These are phyloP conservation scores for Palythoa grandiflora DNA, from an alignment of 92 coral and sea anemone species.

Conservation along the genomic window DNA sequence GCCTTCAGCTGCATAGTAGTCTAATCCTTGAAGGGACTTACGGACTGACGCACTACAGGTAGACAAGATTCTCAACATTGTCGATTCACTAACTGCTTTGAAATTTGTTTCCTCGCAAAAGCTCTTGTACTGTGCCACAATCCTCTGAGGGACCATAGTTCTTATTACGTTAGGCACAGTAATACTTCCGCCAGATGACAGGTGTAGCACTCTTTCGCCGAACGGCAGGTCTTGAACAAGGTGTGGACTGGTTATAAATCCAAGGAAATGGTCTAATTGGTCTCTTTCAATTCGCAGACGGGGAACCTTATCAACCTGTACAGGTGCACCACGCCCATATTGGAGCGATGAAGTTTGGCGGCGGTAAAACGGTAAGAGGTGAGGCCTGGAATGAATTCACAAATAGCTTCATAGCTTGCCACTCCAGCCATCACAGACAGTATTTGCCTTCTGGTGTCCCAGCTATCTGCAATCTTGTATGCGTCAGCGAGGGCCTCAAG, in stretches of 20 bases:
- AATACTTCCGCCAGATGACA: conserved; percentile 55
- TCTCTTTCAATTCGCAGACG: conserved; percentile 62
- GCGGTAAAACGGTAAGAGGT: conserved; percentile 52
- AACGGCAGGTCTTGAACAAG: conserved; percentile 71
- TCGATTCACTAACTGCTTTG: conserved; percentile 40
- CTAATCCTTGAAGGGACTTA: conserved; percentile 54
- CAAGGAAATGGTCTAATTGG: conserved; percentile 70
- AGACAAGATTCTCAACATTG: conserved; percentile 47
- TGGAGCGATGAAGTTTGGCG: conserved; percentile 59
- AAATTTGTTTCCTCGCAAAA: conserved; percentile 54
- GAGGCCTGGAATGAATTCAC: conserved; percentile 52
- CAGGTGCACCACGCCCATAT: conserved; percentile 64
- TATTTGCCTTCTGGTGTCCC: conserved; percentile 52
- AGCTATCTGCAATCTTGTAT: conserved; percentile 29
- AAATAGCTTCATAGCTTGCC: background rate
- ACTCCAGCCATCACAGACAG: conserved; percentile 49
- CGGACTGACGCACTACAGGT: conserved; percentile 52
- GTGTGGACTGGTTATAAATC: conserved; percentile 68
- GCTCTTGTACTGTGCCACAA: conserved; percentile 55
- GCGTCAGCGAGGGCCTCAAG: conserved; percentile 50
- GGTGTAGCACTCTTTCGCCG: conserved; percentile 52
- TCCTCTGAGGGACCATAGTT: conserved; percentile 65
- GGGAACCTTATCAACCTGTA: conserved; percentile 45
- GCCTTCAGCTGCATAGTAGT: conserved; percentile 55
- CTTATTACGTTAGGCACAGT: conserved; percentile 67